Conservation (phyloP, 2,797 vertebrate species). For the Ataeniobius toweri region DNA sequence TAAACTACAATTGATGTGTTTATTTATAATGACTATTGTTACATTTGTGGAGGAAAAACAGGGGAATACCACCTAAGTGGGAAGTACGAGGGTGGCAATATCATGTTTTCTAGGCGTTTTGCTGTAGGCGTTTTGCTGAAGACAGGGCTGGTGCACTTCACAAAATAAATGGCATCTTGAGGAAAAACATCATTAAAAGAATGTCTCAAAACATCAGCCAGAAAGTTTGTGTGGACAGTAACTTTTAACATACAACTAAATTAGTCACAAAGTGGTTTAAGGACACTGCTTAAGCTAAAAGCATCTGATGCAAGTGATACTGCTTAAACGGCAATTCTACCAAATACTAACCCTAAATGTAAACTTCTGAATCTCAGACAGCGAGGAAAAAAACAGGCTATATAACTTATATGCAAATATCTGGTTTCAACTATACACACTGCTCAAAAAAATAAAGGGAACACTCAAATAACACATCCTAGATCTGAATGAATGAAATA, state of each 20-base stretch:
- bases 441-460: too few relatives aligned
- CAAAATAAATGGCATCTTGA: not conserved
- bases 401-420: too few relatives aligned
- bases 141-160: not conserved
- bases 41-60: not conserved
- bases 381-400: too few relatives aligned
- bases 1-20: not conserved
- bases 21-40: not conserved
- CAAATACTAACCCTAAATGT: not conserved
- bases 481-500: too few relatives aligned
- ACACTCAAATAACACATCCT: too few relatives aligned
- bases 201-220: not conserved
- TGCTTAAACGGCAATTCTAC: not conserved
- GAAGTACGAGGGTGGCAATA: not conserved
- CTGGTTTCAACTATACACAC: too few relatives aligned
- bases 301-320: not conserved
- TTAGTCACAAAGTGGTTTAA: not conserved
- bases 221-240: not conserved
- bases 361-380: not conserved
- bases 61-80: too few relatives aligned
- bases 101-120: not conserved
- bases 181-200: not conserved
- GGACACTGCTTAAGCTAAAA: not conserved
- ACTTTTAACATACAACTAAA: not conserved
- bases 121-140: not conserved